These are phyloP conservation scores for Siniperca chuatsi DNA, from an alignment of 2,113 vertebrate species.

Conservation along the genomic window DNA sequence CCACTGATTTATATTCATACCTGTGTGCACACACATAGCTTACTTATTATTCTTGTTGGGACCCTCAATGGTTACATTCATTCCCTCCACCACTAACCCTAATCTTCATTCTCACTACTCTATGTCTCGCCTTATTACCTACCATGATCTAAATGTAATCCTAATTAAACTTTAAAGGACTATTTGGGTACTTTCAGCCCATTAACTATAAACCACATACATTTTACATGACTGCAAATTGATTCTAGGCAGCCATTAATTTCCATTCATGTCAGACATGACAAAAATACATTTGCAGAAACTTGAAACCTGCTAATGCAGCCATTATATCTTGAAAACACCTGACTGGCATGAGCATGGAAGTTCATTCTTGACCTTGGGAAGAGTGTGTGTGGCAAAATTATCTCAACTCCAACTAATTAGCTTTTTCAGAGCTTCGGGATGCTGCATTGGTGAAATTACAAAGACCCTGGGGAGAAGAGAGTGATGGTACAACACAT, in stretches of 20 bases:
- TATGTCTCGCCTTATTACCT: slow-evolving; percentile 17
- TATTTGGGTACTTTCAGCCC: not conserved
- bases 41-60: not conserved
- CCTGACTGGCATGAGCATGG: not conserved
- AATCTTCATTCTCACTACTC: slow-evolving; percentile 26
- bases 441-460: not conserved
- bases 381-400: not conserved
- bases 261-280: not conserved
- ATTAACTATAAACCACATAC: slow-evolving; percentile 10
- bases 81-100: slow-evolving; percentile 21
- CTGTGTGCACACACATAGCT: not conserved
- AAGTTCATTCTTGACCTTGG: not conserved
- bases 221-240: slow-evolving; percentile 1
- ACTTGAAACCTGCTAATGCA: not conserved
- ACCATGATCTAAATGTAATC: slow-evolving; percentile 44
- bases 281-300: not conserved
- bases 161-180: slow-evolving; percentile 33
- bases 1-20: slow-evolving; percentile 48
- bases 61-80: slow-evolving; percentile 33
- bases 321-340: not conserved
- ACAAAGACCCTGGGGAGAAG: not conserved
- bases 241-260: not conserved
- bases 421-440: not conserved
- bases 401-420: not conserved
- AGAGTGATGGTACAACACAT: not conserved